Evolutionary conservation across 2,113 vertebrate species (phyloP).

Genomic region (Pygathrix nemaeus): DNA sequence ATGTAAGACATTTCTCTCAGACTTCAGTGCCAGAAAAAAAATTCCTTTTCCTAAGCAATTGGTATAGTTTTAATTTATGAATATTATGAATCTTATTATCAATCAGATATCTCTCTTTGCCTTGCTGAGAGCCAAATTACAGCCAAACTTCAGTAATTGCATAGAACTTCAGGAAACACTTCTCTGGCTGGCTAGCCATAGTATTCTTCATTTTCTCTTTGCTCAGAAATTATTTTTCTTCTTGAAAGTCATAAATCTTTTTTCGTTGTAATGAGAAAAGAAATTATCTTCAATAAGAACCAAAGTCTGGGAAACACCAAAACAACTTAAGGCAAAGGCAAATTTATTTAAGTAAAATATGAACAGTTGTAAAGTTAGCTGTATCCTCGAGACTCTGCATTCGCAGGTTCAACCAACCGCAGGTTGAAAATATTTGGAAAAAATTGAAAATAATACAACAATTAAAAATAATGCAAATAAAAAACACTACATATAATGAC

Average conservation of each 20-base stretch:
- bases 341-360: background rate
- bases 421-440: background rate
- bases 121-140: background rate
- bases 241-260: background rate
- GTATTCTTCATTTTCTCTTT: background rate
- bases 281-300: background rate
- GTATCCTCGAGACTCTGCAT: background rate
- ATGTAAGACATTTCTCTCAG: background rate
- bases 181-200: background rate
- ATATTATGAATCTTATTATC: background rate
- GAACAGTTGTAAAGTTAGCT: background rate
- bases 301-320: background rate
- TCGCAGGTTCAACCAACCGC: background rate
- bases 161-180: background rate
- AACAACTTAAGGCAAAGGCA: constrained; percentile 8
- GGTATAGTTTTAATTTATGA: background rate
- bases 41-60: background rate
- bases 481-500: background rate
- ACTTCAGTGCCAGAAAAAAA: background rate
- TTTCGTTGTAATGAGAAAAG: background rate
- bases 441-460: background rate
- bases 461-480: background rate
- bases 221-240: background rate
- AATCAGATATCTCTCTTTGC: background rate
- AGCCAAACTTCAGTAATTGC: background rate